phyloP scores from a whole-genome alignment of 2,113 vertebrate genomes.

The Psephotus haematonotus region DNA sequence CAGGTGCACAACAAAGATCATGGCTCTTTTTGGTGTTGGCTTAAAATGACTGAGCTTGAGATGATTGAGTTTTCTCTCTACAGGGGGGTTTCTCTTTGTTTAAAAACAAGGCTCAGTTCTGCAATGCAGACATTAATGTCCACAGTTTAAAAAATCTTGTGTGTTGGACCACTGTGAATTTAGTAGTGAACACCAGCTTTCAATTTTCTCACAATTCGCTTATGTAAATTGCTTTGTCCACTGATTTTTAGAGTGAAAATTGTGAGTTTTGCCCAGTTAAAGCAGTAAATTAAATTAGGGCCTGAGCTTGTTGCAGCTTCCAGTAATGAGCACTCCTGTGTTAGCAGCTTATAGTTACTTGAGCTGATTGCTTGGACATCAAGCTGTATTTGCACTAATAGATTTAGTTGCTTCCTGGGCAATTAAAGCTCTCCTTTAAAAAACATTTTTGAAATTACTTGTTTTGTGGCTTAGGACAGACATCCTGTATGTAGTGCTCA shows the following conservation, averaged over 20 bases:
- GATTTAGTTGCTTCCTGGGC: background rate
- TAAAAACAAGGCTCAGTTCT: background rate
- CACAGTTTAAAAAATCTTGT: accelerated
- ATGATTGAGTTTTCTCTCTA: background rate
- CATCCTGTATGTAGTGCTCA: background rate
- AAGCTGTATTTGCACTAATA: background rate
- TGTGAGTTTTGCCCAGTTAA: background rate
- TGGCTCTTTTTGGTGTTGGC: background rate
- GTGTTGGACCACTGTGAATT: background rate
- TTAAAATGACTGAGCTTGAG: background rate
- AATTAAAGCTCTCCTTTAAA: background rate
- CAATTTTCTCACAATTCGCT: background rate
- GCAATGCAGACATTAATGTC: background rate
- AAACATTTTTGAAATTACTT: background rate
- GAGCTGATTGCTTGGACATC: background rate
- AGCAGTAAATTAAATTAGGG: background rate
- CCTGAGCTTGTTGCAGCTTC: background rate
- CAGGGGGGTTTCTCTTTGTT: background rate
- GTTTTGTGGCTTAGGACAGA: background rate
- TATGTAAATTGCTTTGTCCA: background rate
- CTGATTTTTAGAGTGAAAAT: background rate
- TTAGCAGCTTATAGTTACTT: background rate
- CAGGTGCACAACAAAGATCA: background rate
- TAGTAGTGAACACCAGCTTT: background rate
- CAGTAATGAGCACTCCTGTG: background rate